Percentiles rank a stretch among this genome's conserved stretches.
These are phyloP conservation scores for Zonotrichia albicollis DNA, from an alignment of 2,797 vertebrate species.

Conservation along the genomic window DNA sequence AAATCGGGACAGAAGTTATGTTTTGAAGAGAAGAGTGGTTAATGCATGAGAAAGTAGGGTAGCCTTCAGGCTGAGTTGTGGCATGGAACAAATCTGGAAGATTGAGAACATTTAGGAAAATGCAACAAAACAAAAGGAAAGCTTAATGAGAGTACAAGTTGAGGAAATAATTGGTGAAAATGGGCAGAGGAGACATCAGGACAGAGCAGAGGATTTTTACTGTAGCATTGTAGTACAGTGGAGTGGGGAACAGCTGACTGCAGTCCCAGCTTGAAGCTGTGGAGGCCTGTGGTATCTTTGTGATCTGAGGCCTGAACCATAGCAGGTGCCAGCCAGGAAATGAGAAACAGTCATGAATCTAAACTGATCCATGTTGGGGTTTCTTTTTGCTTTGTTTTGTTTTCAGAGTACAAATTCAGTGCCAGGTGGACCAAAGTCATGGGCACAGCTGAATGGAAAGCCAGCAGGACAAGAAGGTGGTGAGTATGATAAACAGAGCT, in stretches of 20 bases:
- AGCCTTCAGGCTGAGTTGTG: not conserved
- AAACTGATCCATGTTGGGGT: not conserved
- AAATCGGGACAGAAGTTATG: not conserved
- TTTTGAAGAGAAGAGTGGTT: not conserved
- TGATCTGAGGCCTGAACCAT: not conserved
- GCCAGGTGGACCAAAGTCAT: constrained; percentile 99
- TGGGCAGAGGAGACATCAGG: not conserved
- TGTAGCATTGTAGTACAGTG: not conserved
- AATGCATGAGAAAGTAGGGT: not conserved
- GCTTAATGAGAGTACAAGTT: not conserved
- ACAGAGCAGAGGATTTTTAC: not conserved
- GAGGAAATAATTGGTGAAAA: not conserved
- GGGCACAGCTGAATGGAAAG: constrained; percentile 99
- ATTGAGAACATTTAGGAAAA: not conserved
- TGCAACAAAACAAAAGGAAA: not conserved
- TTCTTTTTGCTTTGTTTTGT: constrained; percentile 22
- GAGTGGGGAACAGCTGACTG: not conserved
- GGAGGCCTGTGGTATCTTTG: not conserved
- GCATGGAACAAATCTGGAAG: not conserved
- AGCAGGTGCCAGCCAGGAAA: not conserved
- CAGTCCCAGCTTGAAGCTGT: not conserved
- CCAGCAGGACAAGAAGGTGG: constrained; percentile 97
- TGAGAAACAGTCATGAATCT: not conserved
- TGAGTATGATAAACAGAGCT: constrained; percentile 60
- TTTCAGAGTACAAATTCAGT: constrained; percentile 91